Evolutionary conservation across 35 echinoderm and acorn worm species (phyloP).

Genomic region (Holothuria glaberrima): DNA sequence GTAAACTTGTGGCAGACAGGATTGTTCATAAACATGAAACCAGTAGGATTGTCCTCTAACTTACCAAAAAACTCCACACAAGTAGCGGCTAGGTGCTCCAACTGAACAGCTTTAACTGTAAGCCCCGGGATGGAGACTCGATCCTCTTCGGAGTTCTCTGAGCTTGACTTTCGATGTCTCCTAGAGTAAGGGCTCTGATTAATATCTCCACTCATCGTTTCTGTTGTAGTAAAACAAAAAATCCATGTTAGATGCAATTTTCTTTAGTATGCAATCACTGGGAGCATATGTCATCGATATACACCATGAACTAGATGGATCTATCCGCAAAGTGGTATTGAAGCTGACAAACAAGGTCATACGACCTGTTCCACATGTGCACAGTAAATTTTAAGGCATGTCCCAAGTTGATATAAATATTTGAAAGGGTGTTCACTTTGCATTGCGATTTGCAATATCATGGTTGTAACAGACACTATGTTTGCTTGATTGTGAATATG

Average conservation of each 20-base stretch:
- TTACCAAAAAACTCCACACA: conserved; percentile 58
- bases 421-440: too few species aligned
- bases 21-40: too few species aligned
- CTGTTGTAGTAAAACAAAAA: conserved; percentile 10
- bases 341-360: too few species aligned
- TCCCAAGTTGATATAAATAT: too few species aligned
- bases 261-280: too few species aligned
- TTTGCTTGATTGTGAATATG: too few species aligned
- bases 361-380: too few species aligned
- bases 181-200: conserved; percentile 44
- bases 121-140: conserved; percentile 48
- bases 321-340: too few species aligned
- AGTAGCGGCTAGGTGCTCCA: conserved; percentile 39
- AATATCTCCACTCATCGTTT: conserved; percentile 32
- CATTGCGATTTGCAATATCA: too few species aligned
- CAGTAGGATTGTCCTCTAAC: background rate
- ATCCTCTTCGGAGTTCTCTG: conserved; percentile 52
- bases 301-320: background rate
- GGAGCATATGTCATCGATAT: background rate
- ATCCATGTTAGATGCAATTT: background rate
- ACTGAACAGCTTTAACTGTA: conserved; percentile 38
- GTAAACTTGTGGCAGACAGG: too few species aligned
- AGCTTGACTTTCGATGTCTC: conserved; percentile 53
- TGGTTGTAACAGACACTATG: too few species aligned
- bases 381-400: too few species aligned